Evolutionary conservation across 2,888 invertebrate species (phyloP).

Genomic region (Drosophila demipolita): DNA sequence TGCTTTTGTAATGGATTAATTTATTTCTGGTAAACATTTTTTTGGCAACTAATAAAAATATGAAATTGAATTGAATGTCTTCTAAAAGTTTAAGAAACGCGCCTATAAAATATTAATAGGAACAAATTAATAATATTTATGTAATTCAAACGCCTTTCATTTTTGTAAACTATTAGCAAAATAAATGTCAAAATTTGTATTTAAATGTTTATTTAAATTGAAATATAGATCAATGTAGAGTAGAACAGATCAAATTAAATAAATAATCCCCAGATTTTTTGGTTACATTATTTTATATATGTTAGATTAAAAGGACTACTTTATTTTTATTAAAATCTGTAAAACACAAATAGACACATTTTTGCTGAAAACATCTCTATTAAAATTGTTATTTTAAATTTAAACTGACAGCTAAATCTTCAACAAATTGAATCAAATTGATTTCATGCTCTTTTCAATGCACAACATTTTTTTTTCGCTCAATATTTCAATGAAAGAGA

Average conservation of each 20-base stretch:
- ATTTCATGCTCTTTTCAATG: neutral
- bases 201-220: neutral
- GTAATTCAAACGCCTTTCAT: too few species aligned
- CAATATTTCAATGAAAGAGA: neutral
- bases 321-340: neutral
- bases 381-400: neutral
- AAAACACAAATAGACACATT: neutral
- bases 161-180: too few species aligned
- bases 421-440: neutral
- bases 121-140: too few species aligned
- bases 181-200: neutral
- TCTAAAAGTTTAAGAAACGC: too few species aligned
- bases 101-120: too few species aligned
- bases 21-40: neutral
- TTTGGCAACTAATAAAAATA: neutral
- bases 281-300: neutral
- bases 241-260: neutral
- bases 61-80: neutral
- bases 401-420: neutral
- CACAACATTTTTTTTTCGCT: neutral
- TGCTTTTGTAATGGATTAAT: neutral
- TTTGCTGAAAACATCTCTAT: neutral
- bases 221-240: neutral
- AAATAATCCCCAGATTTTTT: neutral
- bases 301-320: neutral